A percentile compares a stretch with the other conserved stretches of the same genome.
phyloP scores from a whole-genome alignment of 2,113 vertebrate species.

The Gobio gobio region DNA sequence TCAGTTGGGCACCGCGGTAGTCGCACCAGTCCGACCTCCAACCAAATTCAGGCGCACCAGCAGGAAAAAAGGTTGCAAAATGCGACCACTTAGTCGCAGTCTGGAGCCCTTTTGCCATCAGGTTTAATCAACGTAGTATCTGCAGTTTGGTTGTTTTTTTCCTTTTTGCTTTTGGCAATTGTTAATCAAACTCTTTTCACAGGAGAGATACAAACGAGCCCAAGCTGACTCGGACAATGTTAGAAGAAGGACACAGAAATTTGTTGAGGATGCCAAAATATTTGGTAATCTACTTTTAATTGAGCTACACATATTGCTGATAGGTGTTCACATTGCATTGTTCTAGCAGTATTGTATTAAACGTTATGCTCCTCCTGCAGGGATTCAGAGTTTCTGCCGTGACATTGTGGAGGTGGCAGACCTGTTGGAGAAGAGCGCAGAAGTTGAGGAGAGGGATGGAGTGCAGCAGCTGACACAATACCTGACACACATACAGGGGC shows the following conservation, averaged over 20 bases:
- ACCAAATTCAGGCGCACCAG: no score
- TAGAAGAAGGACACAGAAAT: conserved; percentile 83
- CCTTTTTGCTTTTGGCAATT: background rate
- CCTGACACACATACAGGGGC: conserved; percentile 76
- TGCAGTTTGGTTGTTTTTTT: background rate
- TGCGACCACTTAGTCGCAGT: no score
- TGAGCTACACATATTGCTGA: background rate
- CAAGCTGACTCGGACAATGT: conserved; percentile 82
- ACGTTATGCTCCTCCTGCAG: conserved; percentile 57
- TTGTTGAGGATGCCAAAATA: conserved; percentile 87
- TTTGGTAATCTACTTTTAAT: conserved; percentile 75
- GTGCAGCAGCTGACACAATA: conserved; percentile 67
- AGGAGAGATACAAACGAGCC: conserved; percentile 81
- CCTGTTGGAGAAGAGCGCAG: conserved; percentile 78
- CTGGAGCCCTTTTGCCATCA: background rate
- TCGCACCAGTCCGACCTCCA: no score
- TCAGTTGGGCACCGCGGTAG: no score
- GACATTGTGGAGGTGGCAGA: conserved; percentile 88
- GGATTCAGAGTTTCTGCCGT: conserved; percentile 88
- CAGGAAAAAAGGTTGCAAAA: no score
- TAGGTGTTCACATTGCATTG: background rate
- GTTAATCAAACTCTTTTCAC: conserved; percentile 29
- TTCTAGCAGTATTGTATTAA: background rate
- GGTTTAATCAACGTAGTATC: background rate
- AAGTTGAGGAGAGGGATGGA: conserved; percentile 62